Percentiles rank a stretch among this genome's conserved stretches.
Evolutionary conservation across 2,797 vertebrate species (phyloP).

Genomic region (Antrozous pallidus): DNA sequence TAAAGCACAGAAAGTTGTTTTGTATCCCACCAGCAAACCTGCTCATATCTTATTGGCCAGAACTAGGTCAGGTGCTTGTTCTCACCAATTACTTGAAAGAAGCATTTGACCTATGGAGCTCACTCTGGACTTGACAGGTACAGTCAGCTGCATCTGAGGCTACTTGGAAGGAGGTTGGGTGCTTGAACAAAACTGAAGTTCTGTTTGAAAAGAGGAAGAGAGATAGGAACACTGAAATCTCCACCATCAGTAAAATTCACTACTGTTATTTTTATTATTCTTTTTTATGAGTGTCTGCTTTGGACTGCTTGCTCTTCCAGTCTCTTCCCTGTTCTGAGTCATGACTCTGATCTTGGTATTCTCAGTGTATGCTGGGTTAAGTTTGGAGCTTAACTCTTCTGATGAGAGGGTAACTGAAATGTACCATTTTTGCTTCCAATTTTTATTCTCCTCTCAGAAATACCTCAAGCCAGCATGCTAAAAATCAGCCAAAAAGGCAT

Average conservation of each 20-base stretch:
- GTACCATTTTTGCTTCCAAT: slow-evolving; percentile 30
- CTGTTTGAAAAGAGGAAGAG: background rate
- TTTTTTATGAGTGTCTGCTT: background rate
- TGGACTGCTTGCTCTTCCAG: background rate
- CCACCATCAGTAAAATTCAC: background rate
- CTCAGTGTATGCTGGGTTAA: slow-evolving; percentile 29
- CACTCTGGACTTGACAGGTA: background rate
- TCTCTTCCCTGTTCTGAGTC: background rate
- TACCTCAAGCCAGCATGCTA: background rate
- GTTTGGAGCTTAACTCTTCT: slow-evolving; percentile 5
- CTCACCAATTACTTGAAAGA: background rate
- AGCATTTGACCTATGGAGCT: background rate
- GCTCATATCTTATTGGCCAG: background rate
- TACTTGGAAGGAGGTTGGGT: background rate
- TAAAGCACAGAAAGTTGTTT: background rate
- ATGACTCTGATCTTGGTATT: background rate
- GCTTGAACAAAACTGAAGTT: background rate
- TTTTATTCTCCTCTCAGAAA: slow-evolving; percentile 12
- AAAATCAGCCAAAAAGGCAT: slow-evolving; percentile 20
- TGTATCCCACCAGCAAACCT: background rate
- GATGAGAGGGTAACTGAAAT: slow-evolving; percentile 4
- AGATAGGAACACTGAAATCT: background rate
- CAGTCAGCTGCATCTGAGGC: background rate
- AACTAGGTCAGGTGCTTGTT: background rate
- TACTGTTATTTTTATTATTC: slow-evolving; percentile 4